Evolutionary conservation across 2,797 vertebrate genomes (phyloP), one percentile per base, ranked within the genome.

Genomic region (Eulemur rubriventer): DNA sequence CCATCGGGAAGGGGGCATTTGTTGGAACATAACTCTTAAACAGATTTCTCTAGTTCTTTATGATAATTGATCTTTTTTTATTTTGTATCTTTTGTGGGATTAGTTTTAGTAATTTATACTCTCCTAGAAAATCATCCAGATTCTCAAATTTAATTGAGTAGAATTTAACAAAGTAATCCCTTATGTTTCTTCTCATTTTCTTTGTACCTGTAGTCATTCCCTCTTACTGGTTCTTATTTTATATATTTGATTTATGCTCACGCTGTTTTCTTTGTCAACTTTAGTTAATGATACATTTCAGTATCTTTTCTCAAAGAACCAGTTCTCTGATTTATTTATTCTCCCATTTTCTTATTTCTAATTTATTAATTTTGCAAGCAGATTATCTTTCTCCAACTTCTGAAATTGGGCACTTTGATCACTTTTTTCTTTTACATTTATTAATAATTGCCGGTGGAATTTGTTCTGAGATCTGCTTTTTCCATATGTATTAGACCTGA

Each of bases 391-490:
- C 18, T 52, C 43, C 8, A 30, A 8, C 57, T 89, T 55, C 43
- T 55, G 22, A 61, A 70, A 13, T 35, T 70, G 28, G 3, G 4
- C 26, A 11, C 38, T 83, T 90, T 18, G 0, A 57, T 35, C 38
- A 41, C 52, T 85, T 95, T 84, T 41, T 70, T 85, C 30, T 75
- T 89, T 92, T 41, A 83, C 14, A 35, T 63, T 73, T 96, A 43
- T 72, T 86, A 72, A 35, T 89, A 67, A 63, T 83, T 2, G 17
- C 63, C 61, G 55, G 7, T 65, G 46, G 38, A 75, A 86, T 86
- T 63, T 89, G 6, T 80, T 89, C 85, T 43, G 57, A 92, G 50
- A 83, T 80, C 33, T 86, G 38, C 16, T 82, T 83, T 91, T 93
- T 24, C 30, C 90, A 0, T 85, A 48, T 43, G 26, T 82, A 0